Evolutionary conservation across 2,888 invertebrate species (phyloP).

Genomic region (Cremastinae sp.): DNA sequence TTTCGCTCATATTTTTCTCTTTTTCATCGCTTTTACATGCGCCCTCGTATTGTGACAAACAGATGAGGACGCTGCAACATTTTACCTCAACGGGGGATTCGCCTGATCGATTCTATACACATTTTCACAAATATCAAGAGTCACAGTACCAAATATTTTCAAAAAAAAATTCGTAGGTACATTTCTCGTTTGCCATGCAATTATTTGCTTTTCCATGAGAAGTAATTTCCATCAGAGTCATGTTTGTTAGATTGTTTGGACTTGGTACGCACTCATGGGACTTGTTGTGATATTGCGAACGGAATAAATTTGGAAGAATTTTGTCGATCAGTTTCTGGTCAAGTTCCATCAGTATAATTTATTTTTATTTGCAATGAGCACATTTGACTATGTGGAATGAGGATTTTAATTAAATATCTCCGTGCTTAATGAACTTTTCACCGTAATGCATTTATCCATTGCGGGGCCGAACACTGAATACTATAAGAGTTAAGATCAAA

Average conservation of each 20-base stretch:
- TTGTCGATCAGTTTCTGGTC: slow-evolving; percentile 7
- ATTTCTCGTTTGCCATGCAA: slow-evolving; percentile 6
- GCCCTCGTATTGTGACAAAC: not conserved
- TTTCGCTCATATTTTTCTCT: not conserved
- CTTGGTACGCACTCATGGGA: not conserved
- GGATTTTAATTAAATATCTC: not conserved
- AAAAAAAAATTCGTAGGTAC: not conserved
- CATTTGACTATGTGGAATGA: not conserved
- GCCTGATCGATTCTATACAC: slow-evolving; percentile 37
- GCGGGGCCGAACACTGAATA: no score
- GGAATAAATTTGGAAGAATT: not conserved
- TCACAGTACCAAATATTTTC: no score
- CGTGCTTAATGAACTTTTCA: not conserved
- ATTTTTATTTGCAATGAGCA: slow-evolving; percentile 16
- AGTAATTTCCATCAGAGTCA: slow-evolving; percentile 20
- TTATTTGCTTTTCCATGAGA: slow-evolving; percentile 35
- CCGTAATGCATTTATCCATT: no score
- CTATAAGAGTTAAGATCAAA: no score
- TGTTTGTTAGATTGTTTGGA: slow-evolving; percentile 39
- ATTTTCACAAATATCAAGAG: not conserved
- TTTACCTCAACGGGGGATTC: not conserved
- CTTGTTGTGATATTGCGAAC: not conserved
- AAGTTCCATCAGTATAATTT: slow-evolving; percentile 26
- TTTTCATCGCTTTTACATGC: not conserved
- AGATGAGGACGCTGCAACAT: not conserved